phyloP scores from a whole-genome alignment of 2,888 invertebrate species.

The Microlaimidae sp. region DNA sequence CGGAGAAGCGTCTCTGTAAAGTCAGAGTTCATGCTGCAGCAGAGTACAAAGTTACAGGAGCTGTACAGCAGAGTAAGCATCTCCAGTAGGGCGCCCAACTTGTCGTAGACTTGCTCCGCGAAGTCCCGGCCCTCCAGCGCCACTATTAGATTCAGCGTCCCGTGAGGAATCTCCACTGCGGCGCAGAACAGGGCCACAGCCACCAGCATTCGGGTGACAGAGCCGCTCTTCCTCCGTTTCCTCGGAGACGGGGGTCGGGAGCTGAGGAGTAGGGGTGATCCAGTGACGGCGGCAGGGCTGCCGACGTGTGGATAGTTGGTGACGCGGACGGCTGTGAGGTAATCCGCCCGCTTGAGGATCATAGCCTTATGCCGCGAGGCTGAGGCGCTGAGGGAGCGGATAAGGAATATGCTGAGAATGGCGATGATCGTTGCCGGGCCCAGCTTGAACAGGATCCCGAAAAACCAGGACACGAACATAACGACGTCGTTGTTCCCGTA shows the following conservation, averaged over 20 bases:
- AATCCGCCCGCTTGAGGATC: too few relatives aligned
- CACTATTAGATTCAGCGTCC: constrained; percentile 22
- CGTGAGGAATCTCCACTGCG: constrained; percentile 26
- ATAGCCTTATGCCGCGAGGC: too few relatives aligned
- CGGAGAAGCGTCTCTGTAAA: constrained; percentile 3
- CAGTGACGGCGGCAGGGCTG: too few relatives aligned
- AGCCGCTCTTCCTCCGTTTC: constrained; percentile 7
- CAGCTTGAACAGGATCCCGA: constrained; percentile 25
- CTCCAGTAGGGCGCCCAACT: constrained; percentile 25
- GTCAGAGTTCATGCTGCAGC: constrained; percentile 21
- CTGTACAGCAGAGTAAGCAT: constrained; percentile 26
- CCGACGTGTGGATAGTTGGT: too few relatives aligned
- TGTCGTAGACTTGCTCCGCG: constrained; percentile 23
- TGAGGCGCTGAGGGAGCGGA: too few relatives aligned
- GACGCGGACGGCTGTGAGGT: too few relatives aligned
- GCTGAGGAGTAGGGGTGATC: too few relatives aligned
- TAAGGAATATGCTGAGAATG: constrained; percentile 6
- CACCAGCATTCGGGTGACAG: constrained; percentile 25
- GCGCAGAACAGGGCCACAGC: constrained; percentile 22
- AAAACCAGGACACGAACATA: constrained; percentile 23
- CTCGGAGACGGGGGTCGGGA: background rate
- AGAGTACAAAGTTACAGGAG: constrained; percentile 25
- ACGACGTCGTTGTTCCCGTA: constrained; percentile 19
- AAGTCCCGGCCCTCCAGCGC: constrained; percentile 24
- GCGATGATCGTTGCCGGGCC: constrained; percentile 22